Evolutionary conservation across 2,888 invertebrate species (phyloP), one percentile per base, ranked within the genome.

Genomic region (Meteorus cinctellus): DNA sequence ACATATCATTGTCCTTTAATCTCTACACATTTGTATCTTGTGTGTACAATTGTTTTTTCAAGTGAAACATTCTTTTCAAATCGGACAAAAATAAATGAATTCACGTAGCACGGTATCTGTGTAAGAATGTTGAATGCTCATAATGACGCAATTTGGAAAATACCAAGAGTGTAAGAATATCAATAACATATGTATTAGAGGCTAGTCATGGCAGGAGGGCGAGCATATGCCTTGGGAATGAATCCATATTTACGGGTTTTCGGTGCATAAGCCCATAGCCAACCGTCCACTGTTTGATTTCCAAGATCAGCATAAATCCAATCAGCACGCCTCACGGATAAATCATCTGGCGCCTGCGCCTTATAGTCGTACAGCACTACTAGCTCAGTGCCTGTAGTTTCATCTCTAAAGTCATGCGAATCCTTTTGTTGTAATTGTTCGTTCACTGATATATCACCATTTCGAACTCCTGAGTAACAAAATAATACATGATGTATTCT

Each of bases 301-400:
- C 94, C 95, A 69, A 97, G 92, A 91, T 98, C 97, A 0, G 97
- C 97, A 90, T 97, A 98, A 81, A 98, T 96, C 96, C 97, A 97
- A 87, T 98, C 97, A 10, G 98, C 97, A 74, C 97, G 92, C 82
- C 96, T 93, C 77, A 98, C 97, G 5, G 96, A 95, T 76, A 98
- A 91, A 90, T 97, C 97, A 88, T 97, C 97, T 0, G 97, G 96
- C 62, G 97, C 97, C 91, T 97, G 97, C 63, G 97, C 96, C 94
- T 97, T 97, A 90, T 97, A 98, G 91, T 98, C 97, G 88, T 97
- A 97, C 27, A 98, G 92, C 94, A 97, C 97, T 82, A 98, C 97
- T 86, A 97, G 92, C 89, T 97, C 97, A 0, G 97, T 96, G 78
- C 97, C 97, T 87, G 87, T 88, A 36, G 87, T 85, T 59, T 89